These are phyloP conservation scores for Oostethus manadensis DNA, from an alignment of 2,113 vertebrate species.

Conservation along the genomic window DNA sequence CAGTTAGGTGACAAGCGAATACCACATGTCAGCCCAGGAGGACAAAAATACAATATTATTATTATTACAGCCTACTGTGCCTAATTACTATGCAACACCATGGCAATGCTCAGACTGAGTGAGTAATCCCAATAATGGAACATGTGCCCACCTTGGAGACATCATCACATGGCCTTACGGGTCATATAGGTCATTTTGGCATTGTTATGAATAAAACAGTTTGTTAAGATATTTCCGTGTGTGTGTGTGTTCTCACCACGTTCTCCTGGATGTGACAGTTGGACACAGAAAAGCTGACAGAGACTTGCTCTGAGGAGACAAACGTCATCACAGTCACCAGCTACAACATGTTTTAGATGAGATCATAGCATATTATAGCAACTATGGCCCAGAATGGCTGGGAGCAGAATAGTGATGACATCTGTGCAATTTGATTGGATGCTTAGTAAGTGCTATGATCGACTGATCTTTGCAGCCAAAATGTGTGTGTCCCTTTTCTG, in stretches of 20 bases:
- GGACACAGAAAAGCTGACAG: conserved; percentile 95
- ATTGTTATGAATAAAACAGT: too few relatives aligned
- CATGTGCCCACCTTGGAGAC: conserved; percentile 60
- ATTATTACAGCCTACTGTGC: conserved; percentile 35
- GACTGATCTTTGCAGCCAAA: too few relatives aligned
- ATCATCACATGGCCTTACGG: background rate
- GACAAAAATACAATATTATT: conserved; percentile 61
- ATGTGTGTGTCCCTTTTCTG: too few relatives aligned
- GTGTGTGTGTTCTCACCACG: conserved; percentile 78
- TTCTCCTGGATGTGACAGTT: conserved; percentile 97
- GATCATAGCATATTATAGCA: too few relatives aligned
- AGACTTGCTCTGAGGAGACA: conserved; percentile 82
- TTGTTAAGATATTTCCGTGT: conserved; percentile 3
- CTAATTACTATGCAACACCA: conserved; percentile 63
- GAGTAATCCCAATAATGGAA: conserved; percentile 68
- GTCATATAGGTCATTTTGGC: too few relatives aligned
- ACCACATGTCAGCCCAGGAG: conserved; percentile 53
- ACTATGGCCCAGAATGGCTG: too few relatives aligned
- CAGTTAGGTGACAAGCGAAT: conserved; percentile 56
- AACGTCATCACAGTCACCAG: conserved; percentile 2
- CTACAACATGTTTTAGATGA: too few relatives aligned
- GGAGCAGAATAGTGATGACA: too few relatives aligned
- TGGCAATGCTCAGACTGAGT: conserved; percentile 65
- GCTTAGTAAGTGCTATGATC: too few relatives aligned
- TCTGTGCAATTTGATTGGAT: too few relatives aligned